Conservation (phyloP, 2,888 invertebrate genomes). For the Cephus spinipes region DNA sequence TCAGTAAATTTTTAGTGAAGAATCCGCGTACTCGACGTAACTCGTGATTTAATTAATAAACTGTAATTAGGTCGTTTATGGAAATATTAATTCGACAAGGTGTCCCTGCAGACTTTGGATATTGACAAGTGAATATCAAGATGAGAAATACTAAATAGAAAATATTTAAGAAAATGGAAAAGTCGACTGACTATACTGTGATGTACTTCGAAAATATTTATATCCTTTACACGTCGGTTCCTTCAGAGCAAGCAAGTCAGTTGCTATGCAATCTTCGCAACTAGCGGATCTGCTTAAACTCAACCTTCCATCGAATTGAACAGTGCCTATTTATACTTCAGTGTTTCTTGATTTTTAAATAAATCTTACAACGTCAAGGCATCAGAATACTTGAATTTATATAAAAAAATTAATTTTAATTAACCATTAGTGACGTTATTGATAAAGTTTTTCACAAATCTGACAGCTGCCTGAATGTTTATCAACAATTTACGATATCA, state of each 20-base stretch:
- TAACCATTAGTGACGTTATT: not conserved
- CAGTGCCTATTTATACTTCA: constrained; percentile 26
- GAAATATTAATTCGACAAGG: not conserved
- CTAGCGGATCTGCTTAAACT: constrained; percentile 17
- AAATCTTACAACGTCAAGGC: not conserved
- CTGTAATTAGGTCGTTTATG: not conserved
- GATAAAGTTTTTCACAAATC: not conserved
- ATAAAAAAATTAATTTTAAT: not conserved
- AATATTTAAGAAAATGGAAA: not conserved
- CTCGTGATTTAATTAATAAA: too few species aligned
- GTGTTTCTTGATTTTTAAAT: constrained; percentile 5
- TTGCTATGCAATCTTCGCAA: constrained; percentile 15
- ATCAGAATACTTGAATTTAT: not conserved
- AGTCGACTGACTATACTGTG: not conserved
- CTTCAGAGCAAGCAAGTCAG: constrained; percentile 8
- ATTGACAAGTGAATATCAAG: not conserved
- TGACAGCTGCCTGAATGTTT: not conserved
- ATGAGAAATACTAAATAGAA: not conserved
- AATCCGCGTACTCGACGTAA: not conserved
- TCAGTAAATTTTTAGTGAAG: not conserved
- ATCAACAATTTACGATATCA: too few species aligned
- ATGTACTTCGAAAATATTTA: not conserved
- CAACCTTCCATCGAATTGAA: constrained; percentile 16
- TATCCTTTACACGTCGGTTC: not conserved
- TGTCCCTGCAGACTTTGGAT: not conserved